Conservation (phyloP, 2,888 invertebrate species). For the Leptothorax acervorum region DNA sequence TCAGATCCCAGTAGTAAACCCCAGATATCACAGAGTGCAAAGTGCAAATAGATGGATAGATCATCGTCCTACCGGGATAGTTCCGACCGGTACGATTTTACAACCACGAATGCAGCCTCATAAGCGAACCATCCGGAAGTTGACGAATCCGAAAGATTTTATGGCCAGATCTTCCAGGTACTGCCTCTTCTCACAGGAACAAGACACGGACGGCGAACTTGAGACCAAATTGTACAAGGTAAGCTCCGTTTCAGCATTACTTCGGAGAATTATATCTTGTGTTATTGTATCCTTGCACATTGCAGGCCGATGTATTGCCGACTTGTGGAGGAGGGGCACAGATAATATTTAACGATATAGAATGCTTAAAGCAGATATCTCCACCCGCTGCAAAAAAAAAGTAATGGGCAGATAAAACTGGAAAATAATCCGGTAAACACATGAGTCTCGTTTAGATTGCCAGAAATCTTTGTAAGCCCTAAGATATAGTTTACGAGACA, state of each 20-base stretch:
- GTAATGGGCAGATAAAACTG: slow-evolving; percentile 62
- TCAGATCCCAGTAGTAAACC: slow-evolving; percentile 89
- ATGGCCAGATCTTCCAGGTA: slow-evolving; percentile 90
- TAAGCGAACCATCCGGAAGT: slow-evolving; percentile 93
- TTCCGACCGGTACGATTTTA: slow-evolving; percentile 94
- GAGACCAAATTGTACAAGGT: slow-evolving; percentile 96
- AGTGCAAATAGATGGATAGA: slow-evolving; percentile 95
- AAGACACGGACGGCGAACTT: slow-evolving; percentile 95
- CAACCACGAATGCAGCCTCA: slow-evolving; percentile 92
- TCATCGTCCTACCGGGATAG: slow-evolving; percentile 92
- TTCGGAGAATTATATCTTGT: neutral
- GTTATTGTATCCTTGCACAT: slow-evolving; percentile 1
- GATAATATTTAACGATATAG: slow-evolving; percentile 97
- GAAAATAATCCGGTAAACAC: slow-evolving; percentile 30
- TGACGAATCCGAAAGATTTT: slow-evolving; percentile 90
- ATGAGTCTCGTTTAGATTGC: neutral
- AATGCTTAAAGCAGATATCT: slow-evolving; percentile 93
- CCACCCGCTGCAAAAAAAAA: slow-evolving; percentile 86
- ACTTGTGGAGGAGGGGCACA: slow-evolving; percentile 98
- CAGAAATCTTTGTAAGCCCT: neutral
- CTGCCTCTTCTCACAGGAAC: slow-evolving; percentile 95
- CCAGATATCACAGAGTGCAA: slow-evolving; percentile 91
- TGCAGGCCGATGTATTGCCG: slow-evolving; percentile 95
- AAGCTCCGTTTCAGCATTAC: neutral
- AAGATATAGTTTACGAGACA: neutral